Evolutionary conservation across 2,113 vertebrate species (phyloP).

Genomic region (Dromiciops gliroides): DNA sequence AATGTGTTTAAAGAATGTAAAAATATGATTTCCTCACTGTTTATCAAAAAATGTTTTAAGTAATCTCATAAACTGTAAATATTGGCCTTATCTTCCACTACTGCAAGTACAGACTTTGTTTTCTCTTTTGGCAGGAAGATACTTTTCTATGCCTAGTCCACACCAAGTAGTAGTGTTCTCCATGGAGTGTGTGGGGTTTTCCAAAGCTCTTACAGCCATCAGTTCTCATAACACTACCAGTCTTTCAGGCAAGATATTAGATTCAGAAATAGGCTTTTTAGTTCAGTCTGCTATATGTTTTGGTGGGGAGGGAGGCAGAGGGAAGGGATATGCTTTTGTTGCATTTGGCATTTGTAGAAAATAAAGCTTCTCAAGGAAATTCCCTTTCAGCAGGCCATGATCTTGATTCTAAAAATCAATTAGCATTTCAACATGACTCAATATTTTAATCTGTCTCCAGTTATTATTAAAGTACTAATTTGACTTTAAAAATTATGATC

Average conservation of each 20-base stretch:
- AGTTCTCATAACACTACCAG: constrained; percentile 88
- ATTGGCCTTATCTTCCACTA: constrained; percentile 67
- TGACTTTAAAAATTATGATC: constrained; percentile 9
- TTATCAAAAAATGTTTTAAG: constrained; percentile 50
- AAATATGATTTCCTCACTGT: constrained; percentile 40
- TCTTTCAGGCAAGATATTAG: constrained; percentile 88
- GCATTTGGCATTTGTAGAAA: constrained; percentile 76
- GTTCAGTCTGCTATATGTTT: constrained; percentile 78
- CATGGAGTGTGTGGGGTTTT: constrained; percentile 91
- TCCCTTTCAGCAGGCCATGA: constrained; percentile 85
- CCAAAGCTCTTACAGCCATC: constrained; percentile 88
- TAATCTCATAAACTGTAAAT: constrained; percentile 63
- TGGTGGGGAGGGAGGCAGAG: constrained; percentile 34
- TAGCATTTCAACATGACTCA: constrained; percentile 30
- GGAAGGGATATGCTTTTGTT: constrained; percentile 61
- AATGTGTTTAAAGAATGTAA: not conserved
- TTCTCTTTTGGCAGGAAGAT: constrained; percentile 90
- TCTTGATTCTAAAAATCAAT: constrained; percentile 69
- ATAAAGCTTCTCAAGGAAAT: constrained; percentile 72
- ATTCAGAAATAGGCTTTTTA: constrained; percentile 84
- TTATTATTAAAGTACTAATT: constrained; percentile 20
- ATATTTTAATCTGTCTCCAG: not conserved
- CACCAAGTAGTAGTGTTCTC: constrained; percentile 91
- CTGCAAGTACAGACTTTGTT: constrained; percentile 83
- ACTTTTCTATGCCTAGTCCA: constrained; percentile 89